Conservation (phyloP, 2,888 invertebrate species). For the Rhogogaster chlorosoma region DNA sequence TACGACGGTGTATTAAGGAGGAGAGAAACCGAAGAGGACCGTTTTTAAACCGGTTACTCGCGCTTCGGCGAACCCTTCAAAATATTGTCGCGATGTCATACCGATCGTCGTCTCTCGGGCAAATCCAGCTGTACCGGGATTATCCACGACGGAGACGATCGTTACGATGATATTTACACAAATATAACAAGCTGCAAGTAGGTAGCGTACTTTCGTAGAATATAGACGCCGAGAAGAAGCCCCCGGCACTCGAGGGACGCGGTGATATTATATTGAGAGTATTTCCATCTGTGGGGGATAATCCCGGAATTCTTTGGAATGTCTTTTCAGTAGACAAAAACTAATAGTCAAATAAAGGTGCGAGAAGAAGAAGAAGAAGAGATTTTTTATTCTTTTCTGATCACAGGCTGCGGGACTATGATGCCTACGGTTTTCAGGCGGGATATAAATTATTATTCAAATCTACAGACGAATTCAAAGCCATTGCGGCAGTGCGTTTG, state of each 20-base stretch:
- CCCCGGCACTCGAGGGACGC: no score
- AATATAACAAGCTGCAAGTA: not conserved
- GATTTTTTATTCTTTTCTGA: not conserved
- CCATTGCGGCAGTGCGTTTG: not conserved
- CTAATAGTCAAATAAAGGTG: no score
- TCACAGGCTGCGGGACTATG: not conserved
- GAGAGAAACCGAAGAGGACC: constrained; percentile 12
- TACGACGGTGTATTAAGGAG: not conserved
- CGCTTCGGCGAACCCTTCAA: constrained; percentile 74
- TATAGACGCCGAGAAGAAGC: no score
- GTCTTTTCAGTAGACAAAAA: no score
- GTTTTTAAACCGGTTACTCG: constrained; percentile 75
- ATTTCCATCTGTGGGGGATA: no score
- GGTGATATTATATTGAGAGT: no score
- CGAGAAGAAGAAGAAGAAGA: no score
- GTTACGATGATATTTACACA: not conserved
- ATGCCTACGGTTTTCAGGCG: not conserved
- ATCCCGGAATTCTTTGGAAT: no score
- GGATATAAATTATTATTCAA: not conserved
- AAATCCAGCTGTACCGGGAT: not conserved
- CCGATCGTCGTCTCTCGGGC: constrained; percentile 7
- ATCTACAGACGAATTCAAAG: not conserved
- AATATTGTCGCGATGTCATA: constrained; percentile 74
- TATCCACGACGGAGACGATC: not conserved
- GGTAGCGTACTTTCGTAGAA: no score